Conservation (phyloP, 64 coral and sea anemone species). For the Actinia equina region DNA sequence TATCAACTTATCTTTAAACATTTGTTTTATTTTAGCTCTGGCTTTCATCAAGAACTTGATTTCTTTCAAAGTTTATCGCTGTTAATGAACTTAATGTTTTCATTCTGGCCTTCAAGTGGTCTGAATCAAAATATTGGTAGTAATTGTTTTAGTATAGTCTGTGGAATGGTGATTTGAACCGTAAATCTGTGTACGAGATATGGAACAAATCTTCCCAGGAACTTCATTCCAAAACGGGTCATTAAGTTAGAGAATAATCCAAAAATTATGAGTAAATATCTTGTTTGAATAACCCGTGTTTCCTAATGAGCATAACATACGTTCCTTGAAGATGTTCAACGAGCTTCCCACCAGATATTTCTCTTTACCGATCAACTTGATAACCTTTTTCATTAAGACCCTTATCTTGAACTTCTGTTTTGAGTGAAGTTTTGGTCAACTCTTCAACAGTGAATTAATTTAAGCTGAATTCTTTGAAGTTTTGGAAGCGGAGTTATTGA, state of each 20-base stretch:
- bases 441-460: not conserved
- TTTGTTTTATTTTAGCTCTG: constrained; percentile 8
- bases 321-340: not conserved
- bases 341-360: constrained; percentile 3
- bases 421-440: not conserved
- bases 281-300: not conserved
- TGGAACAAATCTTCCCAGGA: not conserved
- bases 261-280: constrained; percentile 1
- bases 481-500: not conserved
- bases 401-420: constrained; percentile 1
- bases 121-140: not conserved
- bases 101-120: not conserved
- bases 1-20: not conserved
- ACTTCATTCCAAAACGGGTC: not conserved
- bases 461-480: not conserved
- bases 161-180: not conserved
- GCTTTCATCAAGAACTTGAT: constrained; percentile 12
- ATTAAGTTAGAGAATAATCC: not conserved
- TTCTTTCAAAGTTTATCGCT: constrained; percentile 23
- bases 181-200: not conserved
- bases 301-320: not conserved
- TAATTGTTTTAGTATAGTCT: not conserved
- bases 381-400: constrained; percentile 1
- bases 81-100: not conserved
- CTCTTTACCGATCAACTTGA: not conserved